Conservation (phyloP, 2,888 invertebrate genomes). For the Chrysina gloriosa region DNA sequence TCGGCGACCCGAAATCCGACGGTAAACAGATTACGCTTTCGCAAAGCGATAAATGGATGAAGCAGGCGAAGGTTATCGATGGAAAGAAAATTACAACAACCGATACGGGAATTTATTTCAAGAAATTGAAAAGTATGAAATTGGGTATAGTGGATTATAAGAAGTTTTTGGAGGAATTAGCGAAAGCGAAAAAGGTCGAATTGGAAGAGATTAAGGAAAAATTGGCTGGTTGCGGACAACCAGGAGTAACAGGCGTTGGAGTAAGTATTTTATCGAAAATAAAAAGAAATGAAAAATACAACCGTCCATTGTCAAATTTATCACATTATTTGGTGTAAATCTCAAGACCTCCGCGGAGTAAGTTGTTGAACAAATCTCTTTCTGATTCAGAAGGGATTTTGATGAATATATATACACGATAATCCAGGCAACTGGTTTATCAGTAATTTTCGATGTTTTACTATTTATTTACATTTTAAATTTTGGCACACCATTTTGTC, state of each 20-base stretch:
- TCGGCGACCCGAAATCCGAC: constrained; percentile 89
- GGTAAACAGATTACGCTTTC: constrained; percentile 88
- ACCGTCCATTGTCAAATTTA: constrained; percentile 70
- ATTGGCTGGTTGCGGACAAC: constrained; percentile 82
- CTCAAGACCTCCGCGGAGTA: too few species aligned
- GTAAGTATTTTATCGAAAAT: constrained; percentile 59
- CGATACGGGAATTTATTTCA: constrained; percentile 92
- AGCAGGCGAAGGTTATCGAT: constrained; percentile 88
- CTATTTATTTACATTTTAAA: too few species aligned
- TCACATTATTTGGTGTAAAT: too few species aligned
- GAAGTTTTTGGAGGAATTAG: constrained; percentile 86
- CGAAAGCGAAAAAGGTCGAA: constrained; percentile 86
- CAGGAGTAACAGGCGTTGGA: constrained; percentile 70
- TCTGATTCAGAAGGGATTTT: too few species aligned
- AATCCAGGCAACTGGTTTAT: too few species aligned
- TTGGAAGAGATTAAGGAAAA: constrained; percentile 83
- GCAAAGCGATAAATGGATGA: constrained; percentile 96
- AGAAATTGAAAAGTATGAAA: constrained; percentile 88
- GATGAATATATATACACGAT: too few species aligned
- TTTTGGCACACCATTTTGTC: too few species aligned
- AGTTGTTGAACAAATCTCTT: too few species aligned
- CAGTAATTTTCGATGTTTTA: too few species aligned
- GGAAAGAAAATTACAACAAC: constrained; percentile 90
- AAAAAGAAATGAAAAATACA: constrained; percentile 53
- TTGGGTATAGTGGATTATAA: constrained; percentile 82